Evolutionary conservation across 2,797 vertebrate species (phyloP), one percentile per base, ranked within the genome.

Genomic region (Taeniopygia guttata): DNA sequence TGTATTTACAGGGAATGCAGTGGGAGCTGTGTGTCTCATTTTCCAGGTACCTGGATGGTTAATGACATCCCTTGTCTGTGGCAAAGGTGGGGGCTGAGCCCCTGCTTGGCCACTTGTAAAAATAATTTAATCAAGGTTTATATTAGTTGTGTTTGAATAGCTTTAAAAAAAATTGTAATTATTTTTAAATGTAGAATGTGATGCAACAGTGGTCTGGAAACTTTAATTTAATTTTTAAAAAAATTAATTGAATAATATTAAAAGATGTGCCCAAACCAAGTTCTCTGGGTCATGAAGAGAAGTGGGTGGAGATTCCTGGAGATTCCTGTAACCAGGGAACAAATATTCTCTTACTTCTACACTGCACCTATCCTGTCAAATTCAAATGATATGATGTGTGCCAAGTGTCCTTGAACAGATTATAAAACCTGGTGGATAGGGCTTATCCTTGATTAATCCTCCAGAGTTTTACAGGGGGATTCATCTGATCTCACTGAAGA

Each of bases 381-480:
- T 75, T 87, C 52, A 69, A 73, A 73, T 55, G 13, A 34, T 29
- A 21, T 16, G 29, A 18, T 66, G 19, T 42, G 83, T 92, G 46
- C 32, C 62, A 66, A 79, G 43, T 38, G 43, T 62, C 90, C 80
- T 93, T 90, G 83, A 87, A n/a, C 25, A 84, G 86, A 90, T 84
- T 81, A 86, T 32, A 76, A 91, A 95, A 68, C 14, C 6, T 54
- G 26, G 69, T 21, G 40, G 58, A 56, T 64, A 30, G 49, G 58
- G 27, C 40, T 96, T 67, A 76, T 54, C 77, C 29, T 43, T 75
- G 74, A 92, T 93, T 79, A 94, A 73, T 84, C 85, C 78, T 36
- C 43, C 27, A 40, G 70, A 46, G 48, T 69, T 90, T 58, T 49
- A 60, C 42, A 29, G 75, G 13, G 67, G 43, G 55, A 48, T 79